phyloP scores from a whole-genome alignment of 2,888 invertebrate species.

The Plebejus anna region DNA sequence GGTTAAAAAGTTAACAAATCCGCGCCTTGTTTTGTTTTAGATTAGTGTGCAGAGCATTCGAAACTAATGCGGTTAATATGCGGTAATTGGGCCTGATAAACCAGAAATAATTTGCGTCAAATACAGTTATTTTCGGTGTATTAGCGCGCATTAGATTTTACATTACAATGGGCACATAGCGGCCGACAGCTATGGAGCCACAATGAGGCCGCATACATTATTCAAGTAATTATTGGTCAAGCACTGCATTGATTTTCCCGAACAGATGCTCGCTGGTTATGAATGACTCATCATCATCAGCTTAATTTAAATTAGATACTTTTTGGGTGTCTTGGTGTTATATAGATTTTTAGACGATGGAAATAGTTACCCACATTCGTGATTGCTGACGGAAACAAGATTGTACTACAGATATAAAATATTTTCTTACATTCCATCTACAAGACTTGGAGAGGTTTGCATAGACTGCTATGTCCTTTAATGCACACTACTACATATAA shows the following conservation, averaged over 20 bases:
- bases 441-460: no score
- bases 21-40: no score
- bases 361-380: no score
- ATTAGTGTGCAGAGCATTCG: neutral
- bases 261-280: conserved; percentile 11
- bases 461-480: no score
- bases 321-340: neutral
- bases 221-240: conserved; percentile 16
- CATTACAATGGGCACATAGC: neutral
- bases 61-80: conserved; percentile 7
- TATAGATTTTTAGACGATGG: neutral
- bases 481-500: no score
- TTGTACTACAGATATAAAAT: neutral
- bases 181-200: neutral
- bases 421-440: neutral
- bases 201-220: conserved; percentile 16
- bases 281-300: neutral
- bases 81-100: neutral
- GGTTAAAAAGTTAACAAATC: no score
- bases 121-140: conserved; percentile 17
- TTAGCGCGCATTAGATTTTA: conserved; percentile 12
- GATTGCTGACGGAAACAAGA: no score
- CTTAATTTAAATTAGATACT: neutral
- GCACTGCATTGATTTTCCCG: conserved; percentile 3
- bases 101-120: conserved; percentile 2